Conservation (phyloP, 2,888 invertebrate species). For the Thera obeliscata region DNA sequence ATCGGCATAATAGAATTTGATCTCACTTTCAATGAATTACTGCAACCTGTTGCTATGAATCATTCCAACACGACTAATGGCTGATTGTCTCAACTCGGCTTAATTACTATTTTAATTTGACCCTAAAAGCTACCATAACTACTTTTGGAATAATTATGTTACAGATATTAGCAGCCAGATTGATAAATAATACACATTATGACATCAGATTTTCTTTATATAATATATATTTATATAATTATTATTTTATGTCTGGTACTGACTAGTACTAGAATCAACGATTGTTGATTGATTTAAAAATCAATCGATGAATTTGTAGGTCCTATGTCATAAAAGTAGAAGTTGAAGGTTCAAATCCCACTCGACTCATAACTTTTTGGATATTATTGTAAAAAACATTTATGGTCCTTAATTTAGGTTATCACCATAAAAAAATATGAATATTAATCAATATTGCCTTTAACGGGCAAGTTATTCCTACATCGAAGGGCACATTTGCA, state of each 20-base stretch:
- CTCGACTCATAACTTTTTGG: too few species aligned
- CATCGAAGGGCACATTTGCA: conserved; percentile 70
- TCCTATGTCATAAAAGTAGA: too few species aligned
- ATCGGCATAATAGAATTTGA: conserved; percentile 26
- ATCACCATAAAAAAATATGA: not conserved
- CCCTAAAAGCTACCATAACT: conserved; percentile 43
- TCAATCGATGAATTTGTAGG: too few species aligned
- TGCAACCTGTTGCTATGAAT: conserved; percentile 53
- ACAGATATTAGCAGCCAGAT: conserved; percentile 1
- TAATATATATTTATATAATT: too few species aligned
- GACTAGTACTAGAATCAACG: too few species aligned
- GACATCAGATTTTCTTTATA: too few species aligned
- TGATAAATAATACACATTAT: not conserved
- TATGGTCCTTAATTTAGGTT: too few species aligned
- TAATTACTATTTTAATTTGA: conserved; percentile 59
- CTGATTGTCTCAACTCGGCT: conserved; percentile 66
- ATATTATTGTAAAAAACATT: too few species aligned
- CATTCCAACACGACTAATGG: conserved; percentile 70
- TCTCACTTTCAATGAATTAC: conserved; percentile 44
- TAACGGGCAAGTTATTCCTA: conserved; percentile 49
- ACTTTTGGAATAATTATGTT: conserved; percentile 27
- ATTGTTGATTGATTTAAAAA: too few species aligned
- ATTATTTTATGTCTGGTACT: too few species aligned
- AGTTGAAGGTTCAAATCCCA: too few species aligned
- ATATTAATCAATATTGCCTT: conserved; percentile 30